Conservation (phyloP, 2,113 vertebrate genomes). For the Falco punctatus region DNA sequence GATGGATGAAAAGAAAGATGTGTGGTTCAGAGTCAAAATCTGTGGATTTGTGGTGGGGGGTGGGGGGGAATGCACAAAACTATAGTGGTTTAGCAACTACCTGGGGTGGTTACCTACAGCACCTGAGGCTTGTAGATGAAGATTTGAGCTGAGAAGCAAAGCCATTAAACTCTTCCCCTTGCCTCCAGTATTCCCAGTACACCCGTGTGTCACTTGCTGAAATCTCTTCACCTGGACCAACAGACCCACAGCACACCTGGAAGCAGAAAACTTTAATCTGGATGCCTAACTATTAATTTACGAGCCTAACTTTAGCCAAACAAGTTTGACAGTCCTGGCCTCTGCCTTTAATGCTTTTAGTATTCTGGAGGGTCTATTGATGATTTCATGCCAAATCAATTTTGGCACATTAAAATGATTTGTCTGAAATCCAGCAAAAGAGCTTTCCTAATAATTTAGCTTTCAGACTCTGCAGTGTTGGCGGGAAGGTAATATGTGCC, state of each 20-base stretch:
- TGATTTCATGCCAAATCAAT: conserved; percentile 61
- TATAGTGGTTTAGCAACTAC: fast-evolving
- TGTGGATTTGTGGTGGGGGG: not conserved
- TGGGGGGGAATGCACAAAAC: not conserved
- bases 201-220: not conserved
- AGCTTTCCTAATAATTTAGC: conserved; percentile 52
- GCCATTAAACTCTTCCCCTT: not conserved
- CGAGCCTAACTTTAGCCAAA: not conserved
- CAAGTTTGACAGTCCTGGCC: conserved; percentile 19
- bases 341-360: conserved; percentile 31
- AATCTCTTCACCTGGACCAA: not conserved
- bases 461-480: conserved; percentile 3
- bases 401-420: conserved; percentile 60
- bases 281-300: not conserved
- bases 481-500: not conserved
- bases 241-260: not conserved
- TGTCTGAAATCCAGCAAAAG: conserved; percentile 62
- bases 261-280: not conserved
- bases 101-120: not conserved
- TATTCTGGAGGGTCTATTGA: conserved; percentile 39
- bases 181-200: too few species aligned
- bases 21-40: not conserved
- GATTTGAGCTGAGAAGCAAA: not conserved
- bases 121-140: not conserved
- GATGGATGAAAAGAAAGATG: not conserved